A percentile compares a stretch with the other conserved stretches of the same genome.
These are phyloP conservation scores for Aspidiotus destructor DNA, from an alignment of 2,888 invertebrate genomes.

Conservation along the genomic window DNA sequence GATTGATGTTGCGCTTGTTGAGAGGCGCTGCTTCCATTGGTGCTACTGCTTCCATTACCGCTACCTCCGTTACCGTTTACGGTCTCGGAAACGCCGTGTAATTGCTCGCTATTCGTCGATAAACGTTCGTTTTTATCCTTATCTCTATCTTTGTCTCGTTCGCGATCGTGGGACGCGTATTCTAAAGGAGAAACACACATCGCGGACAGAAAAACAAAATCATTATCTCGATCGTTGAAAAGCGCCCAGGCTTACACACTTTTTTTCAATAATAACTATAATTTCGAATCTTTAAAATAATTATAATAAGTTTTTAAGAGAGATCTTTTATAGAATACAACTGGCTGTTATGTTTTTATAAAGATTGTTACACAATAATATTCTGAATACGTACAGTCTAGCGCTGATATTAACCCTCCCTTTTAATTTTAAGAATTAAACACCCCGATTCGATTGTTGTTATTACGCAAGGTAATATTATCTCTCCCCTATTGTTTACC, in stretches of 20 bases:
- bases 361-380: too few species aligned
- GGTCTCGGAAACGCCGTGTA: slow-evolving; percentile 34
- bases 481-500: neutral
- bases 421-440: neutral
- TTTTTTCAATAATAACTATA: neutral
- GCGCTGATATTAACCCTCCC: neutral
- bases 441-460: neutral
- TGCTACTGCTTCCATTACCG: slow-evolving; percentile 40
- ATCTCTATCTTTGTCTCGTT: slow-evolving; percentile 24
- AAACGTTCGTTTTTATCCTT: slow-evolving; percentile 24
- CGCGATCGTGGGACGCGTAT: slow-evolving; percentile 19
- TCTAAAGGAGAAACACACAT: slow-evolving; percentile 25
- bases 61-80: slow-evolving; percentile 39
- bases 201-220: too few species aligned
- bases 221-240: too few species aligned
- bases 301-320: neutral
- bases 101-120: slow-evolving; percentile 28
- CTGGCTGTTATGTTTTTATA: too few species aligned
- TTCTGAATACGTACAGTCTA: neutral
- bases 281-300: slow-evolving; percentile 2
- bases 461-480: neutral
- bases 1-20: slow-evolving; percentile 37
- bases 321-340: too few species aligned
- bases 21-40: slow-evolving; percentile 40
- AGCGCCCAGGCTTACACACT: too few species aligned